Evolutionary conservation across 2,113 vertebrate species (phyloP), one percentile per base, ranked within the genome.

Genomic region (Aleadryas rufinucha): DNA sequence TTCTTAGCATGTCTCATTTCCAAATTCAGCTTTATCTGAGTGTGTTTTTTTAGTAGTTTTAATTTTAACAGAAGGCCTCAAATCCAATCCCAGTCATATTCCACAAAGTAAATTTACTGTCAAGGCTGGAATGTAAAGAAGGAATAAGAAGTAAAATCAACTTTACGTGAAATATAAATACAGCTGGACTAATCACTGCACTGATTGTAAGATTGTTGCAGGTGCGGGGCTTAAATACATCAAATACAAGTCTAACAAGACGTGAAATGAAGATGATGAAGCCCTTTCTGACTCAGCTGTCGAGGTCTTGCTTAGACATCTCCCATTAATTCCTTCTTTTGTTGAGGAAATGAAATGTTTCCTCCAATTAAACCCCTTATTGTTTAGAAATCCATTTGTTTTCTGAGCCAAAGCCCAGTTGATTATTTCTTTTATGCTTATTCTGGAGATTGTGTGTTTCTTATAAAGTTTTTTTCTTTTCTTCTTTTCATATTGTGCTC

Each of bases 131-230:
- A 90, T 59, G 23, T 66, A 44, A 94, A 87, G 68, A 90, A 85
- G 59, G 71, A 86, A 91, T 77, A 54, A 93, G 63, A 93, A 95
- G 64, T 70, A 77, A 91, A 95, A 96, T 84, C 50, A 90, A 70
- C 64, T 93, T 95, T 53, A 71, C 8, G 17, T 17, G 68, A 93
- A 92, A 95, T 88, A 92, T 90, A 97, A 97, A 96, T 96, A 96
- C 95, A 97, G 92, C 93, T 96, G 95, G 75, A 93, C 79, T 96
- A 94, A 97, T 96, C 95, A 95, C 56, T 90, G 76, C 79, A 93
- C 39, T 85, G 71, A 96, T 94, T 96, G 59, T 86, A 78, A 91
- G 87, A 88, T 16, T 77, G 68, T 85, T 92, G 93, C 96, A 96
- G 95, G 84, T 96, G 95, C 90, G 88, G 82, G 75, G 28, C 56